Base-by-base conservation (phyloP, 2,888 invertebrate genomes). In the Cataglyphis cursor region DNA sequence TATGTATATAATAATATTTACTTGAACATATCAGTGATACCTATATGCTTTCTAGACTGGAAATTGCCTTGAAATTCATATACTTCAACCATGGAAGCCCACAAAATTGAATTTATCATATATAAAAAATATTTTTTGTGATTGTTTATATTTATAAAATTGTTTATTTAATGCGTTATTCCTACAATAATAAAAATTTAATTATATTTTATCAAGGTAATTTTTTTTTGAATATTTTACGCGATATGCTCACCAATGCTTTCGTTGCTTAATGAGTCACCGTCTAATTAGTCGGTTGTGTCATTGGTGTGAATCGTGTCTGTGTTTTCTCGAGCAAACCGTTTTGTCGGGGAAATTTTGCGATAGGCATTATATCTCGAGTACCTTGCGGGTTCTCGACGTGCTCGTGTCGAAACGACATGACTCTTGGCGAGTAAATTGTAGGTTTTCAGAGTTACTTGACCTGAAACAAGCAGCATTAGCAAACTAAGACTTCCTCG, bases 211-310 rank as follows among this genome's bases (percentile, higher is more conserved):
- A 44, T 65, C 38, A 48, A n/a, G 41, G 8, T 18, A 21, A 59
- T n/a, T 24, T 18, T 76, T 18, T 75, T 59, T 35, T 51, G 0
- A 35, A 51, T 15, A 41, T 70, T 59, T 59, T 44, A 31, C n/a
- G 12, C 12, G 12, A 10, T 35, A 35, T 8, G 15, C 59, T 59
- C 8, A 12, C 31, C 21, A 31, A 78, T 3, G 18, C n/a, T 24
- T 18, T 66, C 38, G 38, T 59, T 68, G 28, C 21, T 18, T 80
- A 80, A 80, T 72, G 21, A 72, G 24, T 80, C 44, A 78, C 44
- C 38, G 41, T n/a, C 84, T 84, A 87, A 87, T 89, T 87, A 87
- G 81, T 68, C 70, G 44, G 9, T 62, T 65, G n/a, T 12, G 24
- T 75, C 24, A 70, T 78, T 84, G 74, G 65, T 82, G 61, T 73